phyloP scores from a whole-genome alignment of 2,113 vertebrate genomes.

The Neodontobutis hainanensis region DNA sequence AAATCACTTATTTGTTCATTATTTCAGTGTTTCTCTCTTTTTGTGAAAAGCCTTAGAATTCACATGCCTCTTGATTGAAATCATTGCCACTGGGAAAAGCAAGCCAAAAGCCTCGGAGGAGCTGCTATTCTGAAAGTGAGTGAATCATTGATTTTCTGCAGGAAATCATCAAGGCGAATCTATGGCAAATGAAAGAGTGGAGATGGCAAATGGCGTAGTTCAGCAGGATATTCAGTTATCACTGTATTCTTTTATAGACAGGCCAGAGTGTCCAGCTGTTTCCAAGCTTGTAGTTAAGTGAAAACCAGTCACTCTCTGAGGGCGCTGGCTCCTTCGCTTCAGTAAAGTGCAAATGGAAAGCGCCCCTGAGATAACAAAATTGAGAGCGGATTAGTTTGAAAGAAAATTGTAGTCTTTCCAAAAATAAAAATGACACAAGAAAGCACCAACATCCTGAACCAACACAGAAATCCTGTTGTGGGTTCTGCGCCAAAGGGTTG shows the following conservation, averaged over 20 bases:
- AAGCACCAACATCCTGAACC: slow-evolving; percentile 64
- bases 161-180: slow-evolving; percentile 76
- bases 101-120: slow-evolving; percentile 46
- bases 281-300: slow-evolving; percentile 52
- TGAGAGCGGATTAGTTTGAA: slow-evolving; percentile 31
- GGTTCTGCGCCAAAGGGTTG: slow-evolving; percentile 54
- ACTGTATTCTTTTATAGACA: slow-evolving; percentile 59
- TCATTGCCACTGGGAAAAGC: slow-evolving; percentile 65
- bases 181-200: slow-evolving; percentile 70
- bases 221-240: slow-evolving; percentile 68
- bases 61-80: slow-evolving; percentile 70
- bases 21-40: slow-evolving; percentile 63
- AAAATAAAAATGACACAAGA: slow-evolving; percentile 55
- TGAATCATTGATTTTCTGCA: slow-evolving; percentile 75
- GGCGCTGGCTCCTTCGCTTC: slow-evolving; percentile 42
- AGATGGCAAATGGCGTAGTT: slow-evolving; percentile 59
- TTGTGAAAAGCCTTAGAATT: slow-evolving; percentile 59
- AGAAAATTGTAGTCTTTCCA: slow-evolving; percentile 55
- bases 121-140: slow-evolving; percentile 61
- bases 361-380: slow-evolving; percentile 42
- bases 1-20: slow-evolving; percentile 78
- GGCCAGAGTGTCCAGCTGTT: slow-evolving; percentile 48
- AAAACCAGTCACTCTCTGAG: slow-evolving; percentile 45
- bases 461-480: slow-evolving; percentile 52
- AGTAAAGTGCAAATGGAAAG: slow-evolving; percentile 60